Evolutionary conservation across 2,888 invertebrate genomes (phyloP), one percentile per base, ranked within the genome.

Genomic region (Apotomis betuletana): DNA sequence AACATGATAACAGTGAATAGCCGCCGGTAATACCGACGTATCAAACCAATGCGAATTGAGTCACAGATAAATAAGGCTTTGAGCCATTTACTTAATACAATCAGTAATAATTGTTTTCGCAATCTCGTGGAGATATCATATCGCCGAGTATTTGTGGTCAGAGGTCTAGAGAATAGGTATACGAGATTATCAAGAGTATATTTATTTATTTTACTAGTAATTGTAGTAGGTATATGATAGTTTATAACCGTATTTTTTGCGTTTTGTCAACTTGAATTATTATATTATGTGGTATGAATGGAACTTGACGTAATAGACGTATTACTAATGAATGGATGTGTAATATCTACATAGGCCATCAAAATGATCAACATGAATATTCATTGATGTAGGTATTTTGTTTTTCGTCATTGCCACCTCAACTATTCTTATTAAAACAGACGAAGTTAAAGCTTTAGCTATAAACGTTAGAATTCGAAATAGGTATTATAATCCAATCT

Each of bases 61-160:
- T 72, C 72, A 68, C 6, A 52, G 72, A 67, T 68, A 68, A 61
- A 67, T 68, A 68, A 61, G 46, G 49, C 59, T 67, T 62, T 69
- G 38, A 44, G 64, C 52, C 41, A 54, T 58, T 61, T 65, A 41
- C 49, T 67, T 62, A 67, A 61, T 57, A 63, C 58, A 72, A 72
- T 68, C 62, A 72, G 12, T 27, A 57, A 15, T 72, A 68, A 68
- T 72, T 63, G 68, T 72, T 72, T 67, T 68, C 10, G 62, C 68
- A 67, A 58, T 55, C 54, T 49, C 27, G 52, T 13, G 51, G n/a
- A 46, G 72, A 72, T 72, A 72, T 49, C 58, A 38, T 68, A 68
- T 68, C 62, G 58, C 67, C 4, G 59, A 60, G 54, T 54, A 12
- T 57, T 41, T 60, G 54, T 64, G 65, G 65, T 60, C 70, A 70